phyloP scores from a whole-genome alignment of 1,140 invertebrate genomes.

The Mylabris phalerata region DNA sequence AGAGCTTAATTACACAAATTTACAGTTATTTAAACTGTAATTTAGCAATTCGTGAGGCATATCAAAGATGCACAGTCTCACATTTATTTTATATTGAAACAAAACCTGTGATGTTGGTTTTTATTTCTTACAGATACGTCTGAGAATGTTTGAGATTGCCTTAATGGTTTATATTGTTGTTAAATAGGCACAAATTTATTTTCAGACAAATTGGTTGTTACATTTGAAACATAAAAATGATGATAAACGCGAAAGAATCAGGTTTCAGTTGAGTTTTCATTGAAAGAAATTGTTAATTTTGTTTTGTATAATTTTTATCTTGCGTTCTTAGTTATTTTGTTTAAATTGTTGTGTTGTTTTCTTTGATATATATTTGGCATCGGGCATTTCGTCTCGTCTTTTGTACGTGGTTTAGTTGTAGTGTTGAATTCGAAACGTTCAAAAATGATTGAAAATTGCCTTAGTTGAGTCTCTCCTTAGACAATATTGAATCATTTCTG shows the following conservation, averaged over 20 bases:
- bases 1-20: not conserved
- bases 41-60: not conserved
- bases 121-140: too few relatives aligned
- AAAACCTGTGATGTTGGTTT: not conserved
- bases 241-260: too few relatives aligned
- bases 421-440: slow-evolving; percentile 2
- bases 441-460: too few relatives aligned
- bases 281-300: not conserved
- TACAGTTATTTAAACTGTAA: not conserved
- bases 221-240: too few relatives aligned
- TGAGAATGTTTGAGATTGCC: too few relatives aligned
- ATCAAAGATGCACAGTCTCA: too few relatives aligned
- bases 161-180: too few relatives aligned
- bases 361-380: slow-evolving; percentile 1
- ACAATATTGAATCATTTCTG: too few relatives aligned
- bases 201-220: too few relatives aligned
- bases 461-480: too few relatives aligned
- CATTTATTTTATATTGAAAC: not conserved
- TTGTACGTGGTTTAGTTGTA: slow-evolving; percentile 11
- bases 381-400: slow-evolving; percentile 11
- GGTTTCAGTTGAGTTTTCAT: too few relatives aligned
- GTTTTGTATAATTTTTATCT: slow-evolving; percentile 10
- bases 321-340: slow-evolving; percentile 4
- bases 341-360: slow-evolving; percentile 7
- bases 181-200: too few relatives aligned